Evolutionary conservation across 2,797 vertebrate species (phyloP), one percentile per base, ranked within the genome.

Genomic region (Phoxinus dragarum): DNA sequence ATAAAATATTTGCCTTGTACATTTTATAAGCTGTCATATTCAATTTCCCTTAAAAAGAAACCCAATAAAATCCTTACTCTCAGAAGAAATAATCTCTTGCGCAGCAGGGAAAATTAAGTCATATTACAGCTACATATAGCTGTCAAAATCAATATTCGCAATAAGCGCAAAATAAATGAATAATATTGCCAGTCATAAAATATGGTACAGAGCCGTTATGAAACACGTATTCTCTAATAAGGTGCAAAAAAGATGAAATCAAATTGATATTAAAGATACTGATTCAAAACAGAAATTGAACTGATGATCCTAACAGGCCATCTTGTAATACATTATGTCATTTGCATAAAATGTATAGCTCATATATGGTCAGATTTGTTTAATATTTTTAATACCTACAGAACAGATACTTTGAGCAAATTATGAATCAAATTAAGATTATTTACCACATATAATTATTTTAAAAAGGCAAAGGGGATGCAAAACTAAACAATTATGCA

Each of bases 21-120:
- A 86, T 84, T 71, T 86, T 17, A 64, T 67, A 73, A 76, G 77
- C 88, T 66, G 90, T 86, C 82, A 89, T 52, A 56, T 88, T 81
- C 83, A n/a, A 86, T 89, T 84, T 86, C 40, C 73, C 76, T 74
- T 88, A n/a, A 87, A 89, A 11, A 40, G n/a, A 78, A 83, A 75
- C 34, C 64, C 73, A 76, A 40, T 61, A 73, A 75, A 66, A 83
- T 6, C 23, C 34, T 67, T 47, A 19, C 16, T 61, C 54, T 54
- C 31, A 77, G 36, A 68, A 77, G 36, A 64, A 68, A 76, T 76
- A 52, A 83, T 59, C 14, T 38, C 3, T 56, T 54, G 14, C 64
- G 56, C 79, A 81, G 79, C 34, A 71, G 66, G 66, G 47, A 21
- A 66, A 74, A 59, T 66, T 49, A 9, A 9, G 42, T 40, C 31